Percentiles rank a stretch among this genome's conserved stretches.
phyloP scores from a whole-genome alignment of 2,113 vertebrate genomes.

The Eudorcas thomsonii region DNA sequence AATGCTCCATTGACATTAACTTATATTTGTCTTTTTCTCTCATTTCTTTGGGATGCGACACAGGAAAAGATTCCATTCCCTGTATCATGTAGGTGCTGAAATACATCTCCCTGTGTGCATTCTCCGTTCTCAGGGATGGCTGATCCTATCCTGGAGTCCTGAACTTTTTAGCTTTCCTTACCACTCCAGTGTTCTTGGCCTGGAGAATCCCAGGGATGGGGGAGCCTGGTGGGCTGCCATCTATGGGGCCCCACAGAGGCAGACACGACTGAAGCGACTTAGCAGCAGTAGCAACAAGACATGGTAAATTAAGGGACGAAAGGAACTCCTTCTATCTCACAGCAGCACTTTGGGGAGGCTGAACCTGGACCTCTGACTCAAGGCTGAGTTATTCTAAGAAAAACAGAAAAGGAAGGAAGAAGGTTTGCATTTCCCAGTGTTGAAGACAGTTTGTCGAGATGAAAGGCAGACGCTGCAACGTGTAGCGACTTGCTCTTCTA shows the following conservation, averaged over 20 bases:
- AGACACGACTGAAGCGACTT: too few relatives aligned
- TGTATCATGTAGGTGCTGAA: not conserved
- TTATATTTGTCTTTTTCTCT: not conserved
- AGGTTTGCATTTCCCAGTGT: constrained; percentile 45
- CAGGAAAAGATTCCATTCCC: not conserved
- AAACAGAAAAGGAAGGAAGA: constrained; percentile 40
- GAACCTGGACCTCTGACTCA: constrained; percentile 23
- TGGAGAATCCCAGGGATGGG: too few relatives aligned
- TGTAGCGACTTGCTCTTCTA: not conserved
- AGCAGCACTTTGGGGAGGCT: not conserved
- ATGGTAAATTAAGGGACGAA: constrained; percentile 35
- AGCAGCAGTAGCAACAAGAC: not conserved
- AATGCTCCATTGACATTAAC: not conserved
- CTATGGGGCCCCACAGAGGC: too few relatives aligned
- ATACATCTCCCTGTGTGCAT: not conserved
- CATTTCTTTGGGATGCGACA: not conserved
- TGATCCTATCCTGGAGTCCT: not conserved
- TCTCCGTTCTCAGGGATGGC: not conserved
- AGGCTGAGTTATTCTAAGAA: constrained; percentile 46
- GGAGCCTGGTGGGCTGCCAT: too few relatives aligned
- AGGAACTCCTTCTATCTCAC: not conserved
- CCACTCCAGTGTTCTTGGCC: too few relatives aligned
- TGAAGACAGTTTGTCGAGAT: constrained; percentile 30
- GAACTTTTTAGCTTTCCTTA: constrained; percentile 4
- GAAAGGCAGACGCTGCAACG: not conserved